A percentile compares a stretch with the other conserved stretches of the same genome.
These are phyloP conservation scores for Chlorodrepanis virens DNA, from an alignment of 2,113 vertebrate genomes.

Conservation along the genomic window DNA sequence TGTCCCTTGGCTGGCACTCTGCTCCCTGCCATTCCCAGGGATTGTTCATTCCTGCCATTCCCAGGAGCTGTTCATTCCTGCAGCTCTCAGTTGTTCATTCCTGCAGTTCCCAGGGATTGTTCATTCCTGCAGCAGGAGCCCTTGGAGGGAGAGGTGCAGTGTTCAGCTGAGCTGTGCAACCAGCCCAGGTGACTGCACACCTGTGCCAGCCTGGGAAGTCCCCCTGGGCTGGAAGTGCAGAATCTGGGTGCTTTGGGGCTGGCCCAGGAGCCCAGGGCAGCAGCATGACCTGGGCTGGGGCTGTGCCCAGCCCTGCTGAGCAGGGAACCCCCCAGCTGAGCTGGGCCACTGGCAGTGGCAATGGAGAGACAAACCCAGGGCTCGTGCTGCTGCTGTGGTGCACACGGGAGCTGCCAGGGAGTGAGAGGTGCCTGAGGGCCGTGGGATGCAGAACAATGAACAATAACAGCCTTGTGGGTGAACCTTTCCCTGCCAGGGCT, in stretches of 20 bases:
- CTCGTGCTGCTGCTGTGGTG: not conserved
- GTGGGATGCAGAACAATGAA: not conserved
- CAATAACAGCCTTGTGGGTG: not conserved
- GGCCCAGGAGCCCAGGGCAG: not conserved
- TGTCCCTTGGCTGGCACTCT: not conserved
- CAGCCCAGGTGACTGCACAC: not conserved
- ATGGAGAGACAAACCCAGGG: too few species aligned
- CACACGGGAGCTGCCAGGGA: not conserved
- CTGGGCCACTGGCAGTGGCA: not conserved
- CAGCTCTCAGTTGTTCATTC: not conserved
- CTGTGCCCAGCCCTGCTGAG: not conserved
- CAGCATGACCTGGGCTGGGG: not conserved
- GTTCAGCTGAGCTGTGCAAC: not conserved
- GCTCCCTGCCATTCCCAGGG: not conserved
- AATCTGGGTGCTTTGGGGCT: rapidly evolving
- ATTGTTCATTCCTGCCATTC: too few species aligned
- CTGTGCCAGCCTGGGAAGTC: not conserved
- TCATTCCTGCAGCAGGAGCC: not conserved
- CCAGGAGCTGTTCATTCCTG: too few species aligned
- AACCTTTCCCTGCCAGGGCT: not conserved
- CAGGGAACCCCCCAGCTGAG: not conserved
- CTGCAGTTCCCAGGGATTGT: too few species aligned
- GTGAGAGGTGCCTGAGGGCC: not conserved
- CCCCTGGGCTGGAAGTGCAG: not conserved
- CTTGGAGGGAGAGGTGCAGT: not conserved